These are phyloP conservation scores for Bombus consobrinus DNA, from an alignment of 1,140 invertebrate genomes.

Conservation along the genomic window DNA sequence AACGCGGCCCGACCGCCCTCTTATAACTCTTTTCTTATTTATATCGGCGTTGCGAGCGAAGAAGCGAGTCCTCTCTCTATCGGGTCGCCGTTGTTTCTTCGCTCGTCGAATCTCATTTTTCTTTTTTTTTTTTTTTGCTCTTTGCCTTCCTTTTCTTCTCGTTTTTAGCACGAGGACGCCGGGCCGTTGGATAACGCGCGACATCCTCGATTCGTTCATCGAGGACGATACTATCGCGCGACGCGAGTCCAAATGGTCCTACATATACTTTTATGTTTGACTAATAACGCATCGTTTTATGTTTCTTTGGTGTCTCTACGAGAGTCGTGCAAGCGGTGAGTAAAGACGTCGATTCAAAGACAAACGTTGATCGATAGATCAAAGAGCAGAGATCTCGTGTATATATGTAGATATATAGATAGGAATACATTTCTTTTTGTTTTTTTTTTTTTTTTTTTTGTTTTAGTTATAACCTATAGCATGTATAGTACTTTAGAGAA, in stretches of 20 bases:
- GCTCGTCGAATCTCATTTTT: neutral
- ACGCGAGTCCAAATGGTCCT: neutral
- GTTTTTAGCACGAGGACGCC: neutral
- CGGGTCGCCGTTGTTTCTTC: neutral
- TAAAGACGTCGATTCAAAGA: slow-evolving; percentile 35
- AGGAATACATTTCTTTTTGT: slow-evolving; percentile 11
- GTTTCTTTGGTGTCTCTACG: neutral
- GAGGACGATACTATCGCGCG: neutral
- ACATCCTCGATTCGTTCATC: neutral
- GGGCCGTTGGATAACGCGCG: neutral
- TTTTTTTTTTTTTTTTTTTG: neutral
- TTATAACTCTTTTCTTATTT: neutral
- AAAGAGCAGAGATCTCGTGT: slow-evolving; percentile 47
- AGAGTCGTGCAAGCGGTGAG: neutral
- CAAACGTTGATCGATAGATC: slow-evolving; percentile 62
- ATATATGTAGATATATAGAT: slow-evolving; percentile 15
- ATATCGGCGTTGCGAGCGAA: neutral
- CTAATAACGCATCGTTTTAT: neutral
- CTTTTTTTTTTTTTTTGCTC: neutral
- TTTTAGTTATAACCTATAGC: slow-evolving; percentile 11
- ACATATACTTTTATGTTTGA: neutral
- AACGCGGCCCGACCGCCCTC: slow-evolving; percentile 26
- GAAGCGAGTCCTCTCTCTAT: neutral
- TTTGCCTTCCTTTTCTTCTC: too few relatives aligned
- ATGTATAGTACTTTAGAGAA: slow-evolving; percentile 33